These are phyloP conservation scores for Hesperophylax magnus DNA, from an alignment of 1,140 invertebrate species.

Conservation along the genomic window DNA sequence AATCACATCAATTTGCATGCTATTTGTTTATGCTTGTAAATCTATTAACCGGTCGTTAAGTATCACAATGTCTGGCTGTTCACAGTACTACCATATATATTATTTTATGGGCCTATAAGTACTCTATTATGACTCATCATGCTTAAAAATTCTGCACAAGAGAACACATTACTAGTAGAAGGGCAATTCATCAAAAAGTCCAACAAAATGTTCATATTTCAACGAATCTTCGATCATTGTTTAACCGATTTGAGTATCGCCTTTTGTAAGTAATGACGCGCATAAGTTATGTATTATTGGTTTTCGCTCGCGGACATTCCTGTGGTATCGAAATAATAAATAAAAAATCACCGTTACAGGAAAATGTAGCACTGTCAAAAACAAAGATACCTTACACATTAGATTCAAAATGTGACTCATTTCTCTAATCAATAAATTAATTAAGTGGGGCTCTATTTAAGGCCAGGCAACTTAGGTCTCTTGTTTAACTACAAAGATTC, in stretches of 20 bases:
- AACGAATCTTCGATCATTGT: too few relatives aligned
- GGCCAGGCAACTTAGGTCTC: too few relatives aligned
- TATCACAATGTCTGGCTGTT: neutral
- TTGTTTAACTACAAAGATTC: too few relatives aligned
- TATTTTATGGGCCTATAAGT: neutral
- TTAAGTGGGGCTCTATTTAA: too few relatives aligned
- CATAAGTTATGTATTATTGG: neutral
- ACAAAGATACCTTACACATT: too few relatives aligned
- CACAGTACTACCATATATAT: slow-evolving; percentile 4
- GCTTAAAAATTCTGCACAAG: slow-evolving; percentile 10
- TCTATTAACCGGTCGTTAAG: slow-evolving; percentile 1
- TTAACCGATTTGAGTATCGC: too few relatives aligned
- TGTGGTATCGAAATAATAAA: slow-evolving; percentile 22
- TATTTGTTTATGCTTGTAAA: neutral
- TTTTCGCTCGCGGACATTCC: slow-evolving; percentile 19
- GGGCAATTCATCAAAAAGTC: neutral
- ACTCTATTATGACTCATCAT: neutral
- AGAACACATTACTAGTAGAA: neutral
- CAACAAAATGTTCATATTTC: too few relatives aligned
- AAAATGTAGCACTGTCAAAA: neutral
- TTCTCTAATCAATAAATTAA: too few relatives aligned
- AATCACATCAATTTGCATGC: slow-evolving; percentile 28
- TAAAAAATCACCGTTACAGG: slow-evolving; percentile 17
- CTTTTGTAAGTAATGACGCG: too few relatives aligned
- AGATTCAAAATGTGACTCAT: too few relatives aligned